Conservation (phyloP, 2,797 vertebrate species). For the Intellagama lesueurii region DNA sequence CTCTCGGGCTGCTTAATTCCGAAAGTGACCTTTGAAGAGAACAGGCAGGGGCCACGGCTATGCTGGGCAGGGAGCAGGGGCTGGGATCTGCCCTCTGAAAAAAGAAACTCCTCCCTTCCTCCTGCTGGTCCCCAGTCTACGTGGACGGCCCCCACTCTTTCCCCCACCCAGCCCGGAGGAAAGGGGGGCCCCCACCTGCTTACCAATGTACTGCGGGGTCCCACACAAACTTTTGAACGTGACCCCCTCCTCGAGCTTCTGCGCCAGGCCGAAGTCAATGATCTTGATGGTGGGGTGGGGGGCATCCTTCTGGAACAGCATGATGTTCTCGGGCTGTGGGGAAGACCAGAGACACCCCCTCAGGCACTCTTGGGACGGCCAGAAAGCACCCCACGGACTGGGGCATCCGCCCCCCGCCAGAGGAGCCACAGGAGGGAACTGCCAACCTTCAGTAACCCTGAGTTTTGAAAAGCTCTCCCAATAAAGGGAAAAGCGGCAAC, state of each 20-base stretch:
- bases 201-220: conserved; percentile 83
- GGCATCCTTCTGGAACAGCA: conserved; percentile 81
- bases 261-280: conserved; percentile 85
- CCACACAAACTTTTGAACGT: conserved; percentile 82
- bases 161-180: not conserved
- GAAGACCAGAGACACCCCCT: not conserved
- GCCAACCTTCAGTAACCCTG: too few species aligned
- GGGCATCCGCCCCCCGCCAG: too few species aligned
- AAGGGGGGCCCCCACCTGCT: accelerated
- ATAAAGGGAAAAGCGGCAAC: too few species aligned
- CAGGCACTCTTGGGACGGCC: not conserved
- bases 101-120: not conserved
- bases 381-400: not conserved
- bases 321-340: conserved; percentile 84
- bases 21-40: not conserved
- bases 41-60: too few species aligned
- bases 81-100: not conserved
- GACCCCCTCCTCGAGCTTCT: conserved; percentile 72
- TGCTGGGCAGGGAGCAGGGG: too few species aligned
- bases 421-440: too few species aligned
- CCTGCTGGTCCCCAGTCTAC: too few species aligned
- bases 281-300: conserved; percentile 81
- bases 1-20: not conserved
- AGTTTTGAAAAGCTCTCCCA: too few species aligned
- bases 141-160: too few species aligned